Conservation (phyloP, 2,797 vertebrate genomes). For the Coranthus polyacanthus region DNA sequence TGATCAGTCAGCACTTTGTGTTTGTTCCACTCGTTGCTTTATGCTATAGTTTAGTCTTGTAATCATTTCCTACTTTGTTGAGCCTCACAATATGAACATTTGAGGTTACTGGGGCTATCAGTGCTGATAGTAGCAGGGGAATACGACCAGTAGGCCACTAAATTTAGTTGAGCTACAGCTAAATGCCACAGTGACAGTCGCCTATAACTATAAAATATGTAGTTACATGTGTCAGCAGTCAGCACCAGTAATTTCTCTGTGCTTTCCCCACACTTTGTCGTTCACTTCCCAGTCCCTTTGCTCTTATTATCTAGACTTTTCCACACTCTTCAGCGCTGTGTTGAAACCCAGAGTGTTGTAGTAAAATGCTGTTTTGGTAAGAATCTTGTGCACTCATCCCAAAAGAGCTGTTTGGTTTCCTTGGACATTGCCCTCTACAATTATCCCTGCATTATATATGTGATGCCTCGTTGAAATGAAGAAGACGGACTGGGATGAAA, state of each 20-base stretch:
- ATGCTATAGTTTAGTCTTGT: background rate
- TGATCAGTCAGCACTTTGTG: slow-evolving; percentile 2
- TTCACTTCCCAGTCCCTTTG: slow-evolving; percentile 21
- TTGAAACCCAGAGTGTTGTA: slow-evolving; percentile 8
- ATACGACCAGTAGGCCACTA: background rate
- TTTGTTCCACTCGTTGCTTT: background rate
- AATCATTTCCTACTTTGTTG: background rate
- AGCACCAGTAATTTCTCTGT: slow-evolving; percentile 19
- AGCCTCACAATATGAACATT: background rate
- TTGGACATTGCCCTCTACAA: slow-evolving; percentile 19
- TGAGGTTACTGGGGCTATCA: background rate
- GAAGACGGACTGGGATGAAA: slow-evolving; percentile 19
- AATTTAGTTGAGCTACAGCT: background rate
- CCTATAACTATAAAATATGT: slow-evolving; percentile 19
- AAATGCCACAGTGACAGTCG: slow-evolving; percentile 10
- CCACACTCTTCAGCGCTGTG: slow-evolving; percentile 18
- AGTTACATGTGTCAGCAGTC: slow-evolving; percentile 23
- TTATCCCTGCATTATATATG: slow-evolving; percentile 24
- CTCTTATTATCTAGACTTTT: slow-evolving; percentile 30
- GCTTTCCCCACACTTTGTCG: too few species aligned
- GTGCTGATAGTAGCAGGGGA: background rate
- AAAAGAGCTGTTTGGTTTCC: slow-evolving; percentile 9
- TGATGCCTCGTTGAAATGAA: slow-evolving; percentile 24
- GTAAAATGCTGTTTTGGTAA: slow-evolving; percentile 42
- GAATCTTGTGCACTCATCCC: slow-evolving; percentile 15